A percentile compares a stretch with the other conserved stretches of the same genome.
These are phyloP conservation scores for Eptesicus fuscus DNA, from an alignment of 2,113 vertebrate genomes.

Conservation along the genomic window DNA sequence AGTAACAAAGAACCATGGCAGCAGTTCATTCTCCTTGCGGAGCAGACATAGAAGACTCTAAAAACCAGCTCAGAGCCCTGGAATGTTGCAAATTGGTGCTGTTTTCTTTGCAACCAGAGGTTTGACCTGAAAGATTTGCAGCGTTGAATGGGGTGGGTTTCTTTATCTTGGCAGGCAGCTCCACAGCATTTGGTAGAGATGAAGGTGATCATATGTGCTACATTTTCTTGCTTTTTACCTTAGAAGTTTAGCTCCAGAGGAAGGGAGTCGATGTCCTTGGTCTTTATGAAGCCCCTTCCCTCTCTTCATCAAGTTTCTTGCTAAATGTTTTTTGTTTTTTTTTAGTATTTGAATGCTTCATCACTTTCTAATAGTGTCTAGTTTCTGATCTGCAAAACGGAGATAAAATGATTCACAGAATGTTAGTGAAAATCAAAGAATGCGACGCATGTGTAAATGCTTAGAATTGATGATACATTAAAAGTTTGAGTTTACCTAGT, in stretches of 20 bases:
- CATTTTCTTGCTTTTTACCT: slow-evolving; percentile 16
- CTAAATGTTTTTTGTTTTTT: neutral
- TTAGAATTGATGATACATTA: neutral
- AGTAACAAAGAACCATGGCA: slow-evolving; percentile 32
- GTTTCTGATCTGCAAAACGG: neutral
- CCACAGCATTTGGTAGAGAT: neutral
- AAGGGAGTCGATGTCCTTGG: neutral
- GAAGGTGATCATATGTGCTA: neutral
- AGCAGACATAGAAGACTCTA: slow-evolving; percentile 25
- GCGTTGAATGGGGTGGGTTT: neutral
- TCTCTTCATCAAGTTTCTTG: neutral
- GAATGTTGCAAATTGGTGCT: slow-evolving; percentile 58
- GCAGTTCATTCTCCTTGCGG: slow-evolving; percentile 16
- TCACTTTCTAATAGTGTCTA: neutral
- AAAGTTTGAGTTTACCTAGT: neutral
- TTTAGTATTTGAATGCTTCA: neutral
- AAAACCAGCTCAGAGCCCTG: slow-evolving; percentile 37
- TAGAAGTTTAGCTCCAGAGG: neutral
- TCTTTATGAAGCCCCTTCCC: neutral
- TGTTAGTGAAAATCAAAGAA: neutral
- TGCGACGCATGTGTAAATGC: neutral
- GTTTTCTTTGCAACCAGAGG: slow-evolving; percentile 44
- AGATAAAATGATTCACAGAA: neutral
- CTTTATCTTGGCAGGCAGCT: slow-evolving; percentile 48
- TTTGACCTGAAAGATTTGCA: slow-evolving; percentile 48